Evolutionary conservation across 2,113 vertebrate genomes (phyloP), one percentile per base, ranked within the genome.

Genomic region (Sigmodon hispidus): DNA sequence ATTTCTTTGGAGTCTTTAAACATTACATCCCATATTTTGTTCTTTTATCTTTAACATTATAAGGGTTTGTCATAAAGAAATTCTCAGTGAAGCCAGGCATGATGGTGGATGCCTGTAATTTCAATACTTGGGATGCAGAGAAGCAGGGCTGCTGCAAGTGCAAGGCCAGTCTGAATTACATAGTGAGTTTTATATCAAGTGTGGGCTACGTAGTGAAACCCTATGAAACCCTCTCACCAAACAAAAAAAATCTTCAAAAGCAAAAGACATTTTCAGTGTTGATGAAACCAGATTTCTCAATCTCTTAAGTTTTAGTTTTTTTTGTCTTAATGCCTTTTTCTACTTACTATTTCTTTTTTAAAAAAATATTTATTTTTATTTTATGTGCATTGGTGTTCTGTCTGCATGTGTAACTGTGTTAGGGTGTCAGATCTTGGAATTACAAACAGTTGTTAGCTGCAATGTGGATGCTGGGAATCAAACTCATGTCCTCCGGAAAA

Each of bases 251-350:
- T n/a, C 17, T 21, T 52, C 15, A 55, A 79, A 79, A 79, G 19
- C 50, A 55, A 79, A 79, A 79, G 31, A 79, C 48, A 36, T 63
- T 87, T 89, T 48, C 36, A 85, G 1, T 92, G 26, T 91, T 93
- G 17, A 85, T 89, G 26, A 89, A 88, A 45, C 73, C n/a, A 88
- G 17, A 79, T 76, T 63, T 95, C 45, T 84, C 40, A 85, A 26
- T 63, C n/a, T 87, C 83, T 96, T 91, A 72, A 91, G 8, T 77
- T 94, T 91, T 95, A 92, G 31, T 21, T 91, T 80, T 89, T 83
- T 96, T 87, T 93, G 13, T 87, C 87, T 94, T 94, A 87, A 93
- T 87, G n/a, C 65, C 73, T 72, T 96, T 96, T 75, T 69, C n/a
- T 88, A 73, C 90, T 91, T 83, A 88, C 36, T 84, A 75, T 85